Percentiles rank a stretch among this genome's conserved stretches.
These are phyloP conservation scores for Synodontis membranacea DNA, from an alignment of 2,113 vertebrate species.

Conservation along the genomic window DNA sequence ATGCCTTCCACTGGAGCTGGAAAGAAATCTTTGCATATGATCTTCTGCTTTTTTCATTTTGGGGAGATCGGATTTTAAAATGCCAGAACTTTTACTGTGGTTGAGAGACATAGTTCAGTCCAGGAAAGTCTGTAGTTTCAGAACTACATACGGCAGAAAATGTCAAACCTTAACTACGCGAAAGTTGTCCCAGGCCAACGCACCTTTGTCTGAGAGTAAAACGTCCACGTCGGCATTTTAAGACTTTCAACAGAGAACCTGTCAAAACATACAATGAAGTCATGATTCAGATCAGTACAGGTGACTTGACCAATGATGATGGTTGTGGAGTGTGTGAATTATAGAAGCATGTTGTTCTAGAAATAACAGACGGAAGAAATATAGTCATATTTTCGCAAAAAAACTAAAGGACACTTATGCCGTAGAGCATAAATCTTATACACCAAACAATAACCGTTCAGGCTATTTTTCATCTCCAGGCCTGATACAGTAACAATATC, in stretches of 20 bases:
- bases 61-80: background rate
- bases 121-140: background rate
- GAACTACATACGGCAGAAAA: background rate
- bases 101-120: background rate
- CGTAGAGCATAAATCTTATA: background rate
- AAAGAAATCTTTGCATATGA: background rate
- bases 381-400: background rate
- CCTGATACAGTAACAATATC: conserved; percentile 11
- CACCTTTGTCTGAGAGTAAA: background rate
- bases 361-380: background rate
- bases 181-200: background rate
- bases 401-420: background rate
- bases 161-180: background rate
- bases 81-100: background rate
- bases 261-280: background rate
- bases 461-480: background rate
- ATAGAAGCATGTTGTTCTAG: background rate
- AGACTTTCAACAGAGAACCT: background rate
- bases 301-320: background rate
- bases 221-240: background rate
- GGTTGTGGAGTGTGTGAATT: background rate
- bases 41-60: background rate
- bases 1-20: background rate
- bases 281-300: background rate
- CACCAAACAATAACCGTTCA: background rate